Conservation (phyloP, 1,140 invertebrate species). For the Vollenhovia emeryi region DNA sequence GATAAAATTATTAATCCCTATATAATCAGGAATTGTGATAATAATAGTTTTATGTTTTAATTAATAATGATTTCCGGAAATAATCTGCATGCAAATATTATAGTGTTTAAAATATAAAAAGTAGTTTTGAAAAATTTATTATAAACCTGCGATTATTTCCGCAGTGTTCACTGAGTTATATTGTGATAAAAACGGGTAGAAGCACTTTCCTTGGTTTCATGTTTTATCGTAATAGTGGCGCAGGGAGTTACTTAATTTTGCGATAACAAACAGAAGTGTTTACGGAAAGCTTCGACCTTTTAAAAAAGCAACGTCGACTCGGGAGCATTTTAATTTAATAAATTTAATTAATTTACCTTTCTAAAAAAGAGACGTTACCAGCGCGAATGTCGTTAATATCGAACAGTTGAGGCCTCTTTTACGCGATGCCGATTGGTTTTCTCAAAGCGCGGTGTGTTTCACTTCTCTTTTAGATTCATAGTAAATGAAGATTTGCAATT, state of each 20-base stretch:
- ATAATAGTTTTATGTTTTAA: not conserved
- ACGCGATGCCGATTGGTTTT: too few relatives aligned
- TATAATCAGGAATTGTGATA: too few relatives aligned
- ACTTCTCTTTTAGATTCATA: too few relatives aligned
- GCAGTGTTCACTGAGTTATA: not conserved
- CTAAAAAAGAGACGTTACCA: too few relatives aligned
- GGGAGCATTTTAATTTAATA: conserved; percentile 49
- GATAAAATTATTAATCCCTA: not conserved
- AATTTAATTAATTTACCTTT: too few relatives aligned
- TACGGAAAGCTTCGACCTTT: not conserved
- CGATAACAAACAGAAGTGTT: conserved; percentile 44
- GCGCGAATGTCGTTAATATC: conserved; percentile 15
- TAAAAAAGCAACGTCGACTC: conserved; percentile 7
- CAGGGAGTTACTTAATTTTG: conserved; percentile 42
- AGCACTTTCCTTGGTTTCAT: conserved; percentile 1
- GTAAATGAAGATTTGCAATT: too few relatives aligned
- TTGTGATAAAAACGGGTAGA: conserved; percentile 18
- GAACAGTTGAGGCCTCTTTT: too few relatives aligned
- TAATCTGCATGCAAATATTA: not conserved
- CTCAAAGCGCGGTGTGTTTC: too few relatives aligned
- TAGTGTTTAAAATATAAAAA: not conserved
- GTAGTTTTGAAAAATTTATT: not conserved
- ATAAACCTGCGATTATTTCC: conserved; percentile 2
- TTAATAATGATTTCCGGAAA: not conserved
- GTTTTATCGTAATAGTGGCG: conserved; percentile 23